Percentiles rank a stretch among this genome's conserved stretches.
These are phyloP conservation scores for Baronia brevicornis DNA, from an alignment of 2,888 invertebrate species.

Conservation along the genomic window DNA sequence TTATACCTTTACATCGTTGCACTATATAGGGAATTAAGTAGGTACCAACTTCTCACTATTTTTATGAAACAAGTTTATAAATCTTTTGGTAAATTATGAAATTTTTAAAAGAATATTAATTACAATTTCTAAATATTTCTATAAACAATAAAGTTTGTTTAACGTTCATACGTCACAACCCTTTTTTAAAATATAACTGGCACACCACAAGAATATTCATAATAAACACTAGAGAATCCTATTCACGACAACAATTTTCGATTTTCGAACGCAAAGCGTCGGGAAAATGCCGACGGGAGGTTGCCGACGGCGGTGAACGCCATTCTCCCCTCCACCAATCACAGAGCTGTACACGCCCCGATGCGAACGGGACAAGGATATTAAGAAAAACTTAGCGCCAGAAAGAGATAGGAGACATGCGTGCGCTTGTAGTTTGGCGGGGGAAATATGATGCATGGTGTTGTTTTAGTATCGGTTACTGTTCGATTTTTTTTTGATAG, in stretches of 20 bases:
- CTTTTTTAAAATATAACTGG: background rate
- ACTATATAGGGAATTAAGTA: no score
- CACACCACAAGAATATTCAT: conserved; percentile 14
- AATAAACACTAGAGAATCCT: conserved; percentile 20
- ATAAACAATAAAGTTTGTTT: no score
- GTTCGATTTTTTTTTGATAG: conserved; percentile 54
- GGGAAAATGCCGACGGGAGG: conserved; percentile 69
- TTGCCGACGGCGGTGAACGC: conserved; percentile 44
- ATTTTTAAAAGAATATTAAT: no score
- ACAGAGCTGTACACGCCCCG: conserved; percentile 58
- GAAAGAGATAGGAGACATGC: conserved; percentile 43
- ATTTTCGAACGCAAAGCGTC: conserved; percentile 57
- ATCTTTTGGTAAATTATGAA: no score
- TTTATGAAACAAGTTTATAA: no score
- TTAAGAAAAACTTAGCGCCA: conserved; percentile 42
- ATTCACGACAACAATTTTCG: conserved; percentile 37
- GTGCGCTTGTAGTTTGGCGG: conserved; percentile 42
- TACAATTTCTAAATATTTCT: no score
- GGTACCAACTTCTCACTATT: no score
- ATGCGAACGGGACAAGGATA: conserved; percentile 32
- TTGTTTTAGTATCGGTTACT: conserved; percentile 70
- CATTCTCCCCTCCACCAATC: conserved; percentile 66
- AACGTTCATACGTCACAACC: no score
- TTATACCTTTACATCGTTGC: no score
- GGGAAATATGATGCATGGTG: conserved; percentile 72